Percentiles rank a stretch among this genome's conserved stretches.
These are phyloP conservation scores for Folsomia manolachei DNA, from an alignment of 2,888 invertebrate genomes.

Conservation along the genomic window DNA sequence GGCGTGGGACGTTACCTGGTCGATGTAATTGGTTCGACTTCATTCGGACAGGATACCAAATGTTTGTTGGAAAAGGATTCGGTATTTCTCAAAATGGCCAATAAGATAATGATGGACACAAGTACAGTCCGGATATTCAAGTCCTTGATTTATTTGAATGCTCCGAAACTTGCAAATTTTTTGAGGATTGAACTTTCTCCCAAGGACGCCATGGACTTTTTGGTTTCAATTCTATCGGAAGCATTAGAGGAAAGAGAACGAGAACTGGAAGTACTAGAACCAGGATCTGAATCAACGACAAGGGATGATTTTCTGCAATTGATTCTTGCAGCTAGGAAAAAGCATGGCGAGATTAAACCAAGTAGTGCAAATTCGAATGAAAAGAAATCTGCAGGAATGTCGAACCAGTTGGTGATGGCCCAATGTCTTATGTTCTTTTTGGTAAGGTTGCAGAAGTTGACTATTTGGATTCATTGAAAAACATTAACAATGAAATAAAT, in stretches of 20 bases:
- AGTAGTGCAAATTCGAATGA: conserved; percentile 33
- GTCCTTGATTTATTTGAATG: too few species aligned
- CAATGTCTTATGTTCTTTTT: too few species aligned
- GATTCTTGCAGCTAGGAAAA: conserved; percentile 33
- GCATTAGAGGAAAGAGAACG: conserved; percentile 37
- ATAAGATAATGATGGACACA: conserved; percentile 30
- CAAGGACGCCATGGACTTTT: conserved; percentile 28
- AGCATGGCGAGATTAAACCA: conserved; percentile 27
- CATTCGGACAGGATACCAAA: conserved; percentile 54
- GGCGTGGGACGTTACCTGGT: conserved; percentile 46
- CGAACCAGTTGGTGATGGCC: too few species aligned
- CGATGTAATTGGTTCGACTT: conserved; percentile 53
- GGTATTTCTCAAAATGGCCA: conserved; percentile 52
- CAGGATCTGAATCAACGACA: too few species aligned
- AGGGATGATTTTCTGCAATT: conserved; percentile 43
- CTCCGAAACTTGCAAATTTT: conserved; percentile 20
- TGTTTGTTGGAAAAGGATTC: conserved; percentile 51
- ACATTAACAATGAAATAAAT: neutral
- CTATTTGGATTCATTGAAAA: neutral
- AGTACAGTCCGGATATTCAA: conserved; percentile 12
- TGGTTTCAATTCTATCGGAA: too few species aligned
- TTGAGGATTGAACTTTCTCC: conserved; percentile 22
- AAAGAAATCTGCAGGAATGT: conserved; percentile 10
- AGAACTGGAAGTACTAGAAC: too few species aligned
- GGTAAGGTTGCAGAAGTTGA: too few species aligned